phyloP scores from a whole-genome alignment of 2,113 vertebrate genomes.

The Chionodraco myersi region DNA sequence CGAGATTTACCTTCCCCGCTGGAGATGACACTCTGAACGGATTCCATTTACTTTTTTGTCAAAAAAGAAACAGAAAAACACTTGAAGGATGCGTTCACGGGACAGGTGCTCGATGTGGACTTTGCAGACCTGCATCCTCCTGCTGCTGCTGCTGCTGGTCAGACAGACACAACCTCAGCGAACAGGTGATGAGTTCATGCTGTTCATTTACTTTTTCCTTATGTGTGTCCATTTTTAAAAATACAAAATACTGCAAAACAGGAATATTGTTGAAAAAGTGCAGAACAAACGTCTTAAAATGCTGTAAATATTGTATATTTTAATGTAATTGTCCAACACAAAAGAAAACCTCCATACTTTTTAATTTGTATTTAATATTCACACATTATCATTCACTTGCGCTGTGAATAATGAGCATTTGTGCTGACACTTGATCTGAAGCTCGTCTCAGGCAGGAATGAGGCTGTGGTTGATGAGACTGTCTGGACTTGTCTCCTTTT shows the following conservation, averaged over 20 bases:
- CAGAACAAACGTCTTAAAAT: background rate
- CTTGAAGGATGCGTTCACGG: slow-evolving; percentile 44
- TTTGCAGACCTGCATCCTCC: slow-evolving; percentile 41
- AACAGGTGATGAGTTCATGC: slow-evolving; percentile 51
- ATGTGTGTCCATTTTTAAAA: background rate
- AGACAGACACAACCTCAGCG: slow-evolving; percentile 1
- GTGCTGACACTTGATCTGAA: slow-evolving; percentile 27
- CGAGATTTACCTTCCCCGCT: background rate
- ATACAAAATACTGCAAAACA: no score
- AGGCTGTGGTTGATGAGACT: slow-evolving; percentile 39
- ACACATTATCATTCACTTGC: background rate
- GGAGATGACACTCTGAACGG: slow-evolving; percentile 17
- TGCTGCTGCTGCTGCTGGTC: slow-evolving; percentile 45
- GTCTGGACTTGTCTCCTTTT: slow-evolving; percentile 55
- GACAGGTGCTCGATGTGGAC: slow-evolving; percentile 43
- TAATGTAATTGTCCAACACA: no score
- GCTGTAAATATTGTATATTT: background rate
- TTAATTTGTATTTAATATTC: background rate
- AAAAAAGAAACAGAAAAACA: background rate
- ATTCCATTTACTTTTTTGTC: background rate
- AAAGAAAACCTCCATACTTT: background rate
- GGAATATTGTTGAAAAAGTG: background rate
- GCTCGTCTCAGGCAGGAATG: slow-evolving; percentile 24
- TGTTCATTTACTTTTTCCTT: rapidly evolving
- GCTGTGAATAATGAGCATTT: background rate